Evolutionary conservation across 2,113 vertebrate genomes (phyloP).

Genomic region (Ascaphus truei): DNA sequence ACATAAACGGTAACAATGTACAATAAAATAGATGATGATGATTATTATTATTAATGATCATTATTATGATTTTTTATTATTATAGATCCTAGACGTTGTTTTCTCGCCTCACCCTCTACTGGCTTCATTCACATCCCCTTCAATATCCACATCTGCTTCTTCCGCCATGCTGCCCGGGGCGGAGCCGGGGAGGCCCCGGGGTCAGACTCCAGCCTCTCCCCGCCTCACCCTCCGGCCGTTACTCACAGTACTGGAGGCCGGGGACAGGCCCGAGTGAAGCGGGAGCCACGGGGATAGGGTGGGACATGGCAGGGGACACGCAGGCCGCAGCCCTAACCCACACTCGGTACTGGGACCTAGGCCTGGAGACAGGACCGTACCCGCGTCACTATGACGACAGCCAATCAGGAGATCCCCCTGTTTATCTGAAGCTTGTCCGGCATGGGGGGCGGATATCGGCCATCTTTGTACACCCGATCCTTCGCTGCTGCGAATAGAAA

Average conservation of each 20-base stretch:
- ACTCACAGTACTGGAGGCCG: neutral
- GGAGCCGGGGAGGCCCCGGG: neutral
- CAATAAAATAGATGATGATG: no score
- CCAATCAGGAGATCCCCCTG: neutral
- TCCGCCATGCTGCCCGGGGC: constrained; percentile 61
- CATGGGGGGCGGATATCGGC: no score
- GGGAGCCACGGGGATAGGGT: neutral
- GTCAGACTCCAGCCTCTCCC: neutral
- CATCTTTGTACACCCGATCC: neutral
- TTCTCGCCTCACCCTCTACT: constrained; percentile 43
- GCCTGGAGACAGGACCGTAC: neutral
- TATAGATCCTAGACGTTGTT: no score
- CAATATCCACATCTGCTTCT: constrained; percentile 85
- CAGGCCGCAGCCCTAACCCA: no score
- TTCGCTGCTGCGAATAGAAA: neutral
- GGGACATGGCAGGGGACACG: neutral
- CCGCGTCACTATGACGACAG: neutral
- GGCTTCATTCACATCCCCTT: constrained; percentile 71
- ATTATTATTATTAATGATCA: no score
- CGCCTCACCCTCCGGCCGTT: neutral
- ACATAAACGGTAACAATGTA: no score
- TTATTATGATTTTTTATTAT: no score
- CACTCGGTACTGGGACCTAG: no score
- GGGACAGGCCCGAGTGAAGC: neutral
- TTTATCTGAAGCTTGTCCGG: no score